These are phyloP conservation scores for Pseudopipra pipra DNA, from an alignment of 2,113 vertebrate species.

Conservation along the genomic window DNA sequence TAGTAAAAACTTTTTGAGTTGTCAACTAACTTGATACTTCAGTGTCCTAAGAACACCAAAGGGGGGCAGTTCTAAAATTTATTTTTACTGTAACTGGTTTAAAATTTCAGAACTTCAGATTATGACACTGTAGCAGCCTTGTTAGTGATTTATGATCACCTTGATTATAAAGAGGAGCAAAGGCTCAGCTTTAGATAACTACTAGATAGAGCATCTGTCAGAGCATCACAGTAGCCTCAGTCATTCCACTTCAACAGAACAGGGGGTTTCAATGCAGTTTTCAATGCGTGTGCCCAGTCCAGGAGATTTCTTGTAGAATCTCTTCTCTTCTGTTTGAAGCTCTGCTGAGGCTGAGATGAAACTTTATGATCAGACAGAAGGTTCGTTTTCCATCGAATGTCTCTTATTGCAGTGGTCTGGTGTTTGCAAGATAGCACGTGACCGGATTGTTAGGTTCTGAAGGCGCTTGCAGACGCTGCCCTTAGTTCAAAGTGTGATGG, in stretches of 20 bases:
- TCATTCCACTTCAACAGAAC: background rate
- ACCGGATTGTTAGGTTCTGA: background rate
- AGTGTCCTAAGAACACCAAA: background rate
- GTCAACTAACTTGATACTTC: fast-evolving
- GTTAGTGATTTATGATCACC: background rate
- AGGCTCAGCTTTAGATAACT: background rate
- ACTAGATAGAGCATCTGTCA: background rate
- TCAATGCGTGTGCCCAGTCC: background rate
- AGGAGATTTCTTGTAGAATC: background rate
- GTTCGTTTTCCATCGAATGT: background rate
- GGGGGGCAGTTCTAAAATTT: background rate
- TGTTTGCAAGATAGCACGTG: background rate
- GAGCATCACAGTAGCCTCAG: background rate
- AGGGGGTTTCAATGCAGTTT: background rate
- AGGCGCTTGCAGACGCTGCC: background rate
- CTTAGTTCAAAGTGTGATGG: background rate
- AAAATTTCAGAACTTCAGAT: background rate
- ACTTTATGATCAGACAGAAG: background rate
- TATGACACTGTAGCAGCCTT: fast-evolving
- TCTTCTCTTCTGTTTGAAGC: background rate
- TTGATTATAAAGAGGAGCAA: background rate
- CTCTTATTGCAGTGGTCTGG: background rate
- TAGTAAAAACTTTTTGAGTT: background rate
- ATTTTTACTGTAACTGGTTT: background rate
- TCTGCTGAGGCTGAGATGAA: background rate